Evolutionary conservation across 2,113 vertebrate genomes (phyloP).

Genomic region (Hippocampus barbouri): DNA sequence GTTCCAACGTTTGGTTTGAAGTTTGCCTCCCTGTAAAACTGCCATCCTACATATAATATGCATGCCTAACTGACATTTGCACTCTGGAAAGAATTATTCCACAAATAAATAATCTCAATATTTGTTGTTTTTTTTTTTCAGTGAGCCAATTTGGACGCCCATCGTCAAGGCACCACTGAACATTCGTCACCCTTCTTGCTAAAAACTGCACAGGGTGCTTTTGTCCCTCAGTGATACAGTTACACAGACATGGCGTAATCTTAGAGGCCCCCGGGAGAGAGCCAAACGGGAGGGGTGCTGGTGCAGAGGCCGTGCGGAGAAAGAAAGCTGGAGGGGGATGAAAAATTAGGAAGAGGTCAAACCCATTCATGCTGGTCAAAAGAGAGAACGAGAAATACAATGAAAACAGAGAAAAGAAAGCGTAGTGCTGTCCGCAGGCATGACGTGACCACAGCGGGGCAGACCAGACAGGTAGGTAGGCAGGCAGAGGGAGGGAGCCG

Average conservation of each 20-base stretch:
- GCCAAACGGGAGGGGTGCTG: slow-evolving; percentile 26
- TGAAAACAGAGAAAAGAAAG: slow-evolving; percentile 23
- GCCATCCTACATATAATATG: background rate
- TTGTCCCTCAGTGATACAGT: slow-evolving; percentile 12
- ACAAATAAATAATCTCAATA: too few species aligned
- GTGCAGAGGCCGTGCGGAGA: slow-evolving; percentile 36
- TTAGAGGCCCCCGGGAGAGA: slow-evolving; percentile 24
- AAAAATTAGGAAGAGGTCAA: slow-evolving; percentile 37
- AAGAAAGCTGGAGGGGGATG: slow-evolving; percentile 34
- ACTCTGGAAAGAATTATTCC: background rate
- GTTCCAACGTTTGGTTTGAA: slow-evolving; percentile 26
- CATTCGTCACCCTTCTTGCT: background rate
- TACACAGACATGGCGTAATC: slow-evolving; percentile 26
- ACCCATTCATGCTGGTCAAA: slow-evolving; percentile 62
- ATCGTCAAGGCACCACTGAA: background rate
- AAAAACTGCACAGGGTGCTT: slow-evolving; percentile 5
- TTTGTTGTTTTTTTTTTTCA: background rate
- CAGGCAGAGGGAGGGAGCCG: slow-evolving; percentile 70
- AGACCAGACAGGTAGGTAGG: slow-evolving; percentile 60
- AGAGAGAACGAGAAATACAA: slow-evolving; percentile 38
- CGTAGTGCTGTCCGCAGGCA: slow-evolving; percentile 66
- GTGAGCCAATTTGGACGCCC: background rate
- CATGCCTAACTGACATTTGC: background rate
- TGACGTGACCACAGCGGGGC: slow-evolving; percentile 57
- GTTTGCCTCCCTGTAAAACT: slow-evolving; percentile 22